Evolutionary conservation across 2,888 invertebrate species (phyloP).

Genomic region (Drosophila mercatorum): DNA sequence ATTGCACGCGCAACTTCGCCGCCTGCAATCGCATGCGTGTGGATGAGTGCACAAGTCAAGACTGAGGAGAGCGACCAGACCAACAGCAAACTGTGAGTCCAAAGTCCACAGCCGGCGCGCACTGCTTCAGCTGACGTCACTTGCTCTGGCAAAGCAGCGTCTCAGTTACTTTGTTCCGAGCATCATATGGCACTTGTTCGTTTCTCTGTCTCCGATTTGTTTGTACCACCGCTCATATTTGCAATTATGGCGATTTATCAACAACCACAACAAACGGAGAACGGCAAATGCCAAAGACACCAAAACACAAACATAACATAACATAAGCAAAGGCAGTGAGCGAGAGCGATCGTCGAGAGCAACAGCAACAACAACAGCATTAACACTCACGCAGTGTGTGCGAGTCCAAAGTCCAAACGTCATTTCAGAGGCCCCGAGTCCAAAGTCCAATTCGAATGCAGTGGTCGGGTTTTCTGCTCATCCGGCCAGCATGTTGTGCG

Average conservation of each 20-base stretch:
- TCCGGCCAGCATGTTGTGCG: conserved; percentile 58
- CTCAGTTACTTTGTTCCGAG: conserved; percentile 46
- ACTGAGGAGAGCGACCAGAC: conserved; percentile 31
- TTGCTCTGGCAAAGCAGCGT: conserved; percentile 25
- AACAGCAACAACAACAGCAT: conserved; percentile 46
- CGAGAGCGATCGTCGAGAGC: conserved; percentile 34
- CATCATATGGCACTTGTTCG: conserved; percentile 48
- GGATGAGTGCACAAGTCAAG: not conserved
- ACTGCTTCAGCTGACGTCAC: conserved; percentile 54
- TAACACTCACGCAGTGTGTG: conserved; percentile 71
- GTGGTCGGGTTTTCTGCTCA: conserved; percentile 75
- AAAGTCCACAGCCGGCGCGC: conserved; percentile 48
- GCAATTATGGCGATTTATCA: conserved; percentile 60
- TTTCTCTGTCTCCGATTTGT: conserved; percentile 47
- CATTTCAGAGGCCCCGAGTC: conserved; percentile 67
- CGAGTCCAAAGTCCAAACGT: conserved; percentile 73
- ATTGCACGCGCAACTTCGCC: conserved; percentile 28
- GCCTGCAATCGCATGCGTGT: not conserved
- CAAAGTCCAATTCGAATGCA: conserved; percentile 70
- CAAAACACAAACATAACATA: conserved; percentile 39
- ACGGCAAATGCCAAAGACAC: conserved; percentile 15
- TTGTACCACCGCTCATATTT: conserved; percentile 38
- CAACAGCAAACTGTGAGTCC: conserved; percentile 36
- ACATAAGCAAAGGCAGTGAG: conserved; percentile 45
- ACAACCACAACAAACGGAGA: conserved; percentile 38